phyloP scores from a whole-genome alignment of 2,888 invertebrate genomes.

The Euplexia lucipara region DNA sequence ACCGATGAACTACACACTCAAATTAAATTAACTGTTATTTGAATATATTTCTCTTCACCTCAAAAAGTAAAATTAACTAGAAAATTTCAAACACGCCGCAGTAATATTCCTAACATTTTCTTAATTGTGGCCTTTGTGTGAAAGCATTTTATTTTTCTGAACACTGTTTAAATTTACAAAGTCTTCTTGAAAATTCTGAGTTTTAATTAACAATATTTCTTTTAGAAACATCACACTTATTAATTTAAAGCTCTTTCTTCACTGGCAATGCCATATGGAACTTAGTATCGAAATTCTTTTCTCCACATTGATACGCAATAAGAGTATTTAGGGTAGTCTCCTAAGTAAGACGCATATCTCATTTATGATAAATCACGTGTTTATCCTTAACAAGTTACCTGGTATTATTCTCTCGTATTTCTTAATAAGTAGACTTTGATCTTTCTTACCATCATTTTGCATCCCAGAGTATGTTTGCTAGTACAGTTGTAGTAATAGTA shows the following conservation, averaged over 20 bases:
- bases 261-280: constrained; percentile 4
- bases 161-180: constrained; percentile 24
- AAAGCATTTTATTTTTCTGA: constrained; percentile 32
- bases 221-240: constrained; percentile 13
- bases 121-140: constrained; percentile 14
- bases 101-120: constrained; percentile 10
- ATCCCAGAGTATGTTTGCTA: too few relatives aligned
- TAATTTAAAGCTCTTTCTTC: constrained; percentile 2
- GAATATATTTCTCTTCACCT: neutral
- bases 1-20: neutral
- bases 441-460: neutral
- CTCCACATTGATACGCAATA: neutral
- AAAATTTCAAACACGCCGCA: constrained; percentile 17
- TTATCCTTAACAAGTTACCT: neutral
- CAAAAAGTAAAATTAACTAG: constrained; percentile 23
- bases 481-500: too few relatives aligned
- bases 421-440: constrained; percentile 7
- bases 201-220: constrained; percentile 37
- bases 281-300: constrained; percentile 7
- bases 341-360: neutral
- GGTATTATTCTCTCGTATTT: neutral
- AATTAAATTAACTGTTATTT: neutral
- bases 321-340: neutral
- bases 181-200: constrained; percentile 24
- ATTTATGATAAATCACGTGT: neutral